A percentile compares a stretch with the other conserved stretches of the same genome.
Evolutionary conservation across 2,797 vertebrate genomes (phyloP).

Genomic region (Pseudomugil tenellus): DNA sequence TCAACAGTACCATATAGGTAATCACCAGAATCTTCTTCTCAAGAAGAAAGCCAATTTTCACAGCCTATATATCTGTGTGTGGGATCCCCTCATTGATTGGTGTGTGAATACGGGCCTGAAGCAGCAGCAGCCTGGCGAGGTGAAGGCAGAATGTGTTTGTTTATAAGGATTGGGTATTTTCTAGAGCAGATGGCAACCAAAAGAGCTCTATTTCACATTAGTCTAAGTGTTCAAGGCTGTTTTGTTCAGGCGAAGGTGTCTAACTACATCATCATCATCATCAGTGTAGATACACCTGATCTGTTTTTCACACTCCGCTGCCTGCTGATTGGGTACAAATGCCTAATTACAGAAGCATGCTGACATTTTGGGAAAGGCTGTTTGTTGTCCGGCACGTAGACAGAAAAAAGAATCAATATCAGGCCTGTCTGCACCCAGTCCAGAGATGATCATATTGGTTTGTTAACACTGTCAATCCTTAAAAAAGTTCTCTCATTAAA

Average conservation of each 20-base stretch:
- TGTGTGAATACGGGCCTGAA: constrained; percentile 61
- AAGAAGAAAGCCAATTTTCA: constrained; percentile 73
- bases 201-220: constrained; percentile 48
- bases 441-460: constrained; percentile 15
- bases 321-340: constrained; percentile 1
- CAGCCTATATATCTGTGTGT: constrained; percentile 52
- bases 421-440: constrained; percentile 6
- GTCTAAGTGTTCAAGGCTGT: constrained; percentile 13
- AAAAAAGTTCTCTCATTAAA: constrained; percentile 16
- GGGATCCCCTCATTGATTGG: constrained; percentile 75
- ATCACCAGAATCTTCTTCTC: constrained; percentile 72
- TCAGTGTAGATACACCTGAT: constrained; percentile 18
- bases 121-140: constrained; percentile 29
- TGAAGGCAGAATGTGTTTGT: constrained; percentile 59
- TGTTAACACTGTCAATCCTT: constrained; percentile 24
- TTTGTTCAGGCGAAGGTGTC: constrained; percentile 21
- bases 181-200: constrained; percentile 56
- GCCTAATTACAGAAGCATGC: constrained; percentile 40
- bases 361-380: constrained; percentile 42
- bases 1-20: constrained; percentile 70
- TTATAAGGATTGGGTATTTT: constrained; percentile 66
- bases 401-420: constrained; percentile 38
- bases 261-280: constrained; percentile 31
- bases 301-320: not conserved
- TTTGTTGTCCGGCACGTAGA: constrained; percentile 21